phyloP scores from a whole-genome alignment of 2,888 invertebrate genomes.

The Pyrochroa serraticornis region DNA sequence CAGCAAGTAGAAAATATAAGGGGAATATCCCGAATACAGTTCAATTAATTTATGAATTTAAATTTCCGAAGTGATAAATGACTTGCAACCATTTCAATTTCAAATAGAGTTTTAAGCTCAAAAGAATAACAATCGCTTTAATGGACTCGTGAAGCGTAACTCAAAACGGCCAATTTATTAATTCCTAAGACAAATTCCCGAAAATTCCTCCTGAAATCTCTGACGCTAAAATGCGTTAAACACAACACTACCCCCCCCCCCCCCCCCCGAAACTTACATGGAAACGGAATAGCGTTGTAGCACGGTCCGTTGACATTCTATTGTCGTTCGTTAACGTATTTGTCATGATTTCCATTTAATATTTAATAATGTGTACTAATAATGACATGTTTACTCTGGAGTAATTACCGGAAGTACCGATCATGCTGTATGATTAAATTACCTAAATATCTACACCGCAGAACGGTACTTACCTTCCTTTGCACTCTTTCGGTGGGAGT shows the following conservation, averaged over 20 bases:
- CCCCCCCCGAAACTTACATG: neutral
- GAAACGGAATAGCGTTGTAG: constrained; percentile 29
- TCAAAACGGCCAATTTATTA: neutral
- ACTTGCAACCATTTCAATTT: constrained; percentile 33
- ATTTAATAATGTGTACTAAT: constrained; percentile 53
- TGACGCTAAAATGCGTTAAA: no score
- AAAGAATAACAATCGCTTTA: constrained; percentile 37
- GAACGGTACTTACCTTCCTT: constrained; percentile 37
- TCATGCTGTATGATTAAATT: constrained; percentile 54
- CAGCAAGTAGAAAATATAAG: constrained; percentile 19
- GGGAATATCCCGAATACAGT: constrained; percentile 29
- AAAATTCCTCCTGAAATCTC: neutral
- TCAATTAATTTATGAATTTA: constrained; percentile 39
- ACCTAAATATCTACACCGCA: constrained; percentile 52
- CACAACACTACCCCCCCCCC: no score
- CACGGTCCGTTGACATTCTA: constrained; percentile 47
- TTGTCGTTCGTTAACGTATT: constrained; percentile 53
- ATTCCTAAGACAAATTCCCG: neutral
- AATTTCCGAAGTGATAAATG: constrained; percentile 38
- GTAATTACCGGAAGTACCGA: constrained; percentile 54
- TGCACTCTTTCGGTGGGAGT: constrained; percentile 16
- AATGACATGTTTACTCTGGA: constrained; percentile 54
- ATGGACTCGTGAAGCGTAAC: constrained; percentile 34
- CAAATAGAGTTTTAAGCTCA: constrained; percentile 35
- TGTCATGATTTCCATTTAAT: constrained; percentile 57